Conservation (phyloP, 1,140 invertebrate species). For the Pseudomyrmex cubaensis region DNA sequence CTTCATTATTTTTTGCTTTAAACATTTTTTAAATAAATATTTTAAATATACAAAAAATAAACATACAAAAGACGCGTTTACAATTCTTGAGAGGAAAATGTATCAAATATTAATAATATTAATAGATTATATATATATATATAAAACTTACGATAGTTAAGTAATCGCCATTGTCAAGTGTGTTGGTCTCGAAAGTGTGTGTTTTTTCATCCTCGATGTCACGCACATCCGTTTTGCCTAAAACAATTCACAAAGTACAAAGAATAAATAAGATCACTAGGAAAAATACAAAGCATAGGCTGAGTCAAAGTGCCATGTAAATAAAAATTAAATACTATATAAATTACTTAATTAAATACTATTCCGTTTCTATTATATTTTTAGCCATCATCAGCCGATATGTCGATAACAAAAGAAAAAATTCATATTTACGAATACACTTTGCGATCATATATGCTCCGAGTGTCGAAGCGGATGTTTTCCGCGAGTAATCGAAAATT, state of each 20-base stretch:
- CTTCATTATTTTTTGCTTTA: no score
- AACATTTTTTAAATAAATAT: neutral
- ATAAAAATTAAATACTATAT: neutral
- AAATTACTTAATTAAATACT: neutral
- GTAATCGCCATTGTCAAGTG: constrained; percentile 66
- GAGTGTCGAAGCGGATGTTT: neutral
- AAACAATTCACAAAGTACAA: neutral
- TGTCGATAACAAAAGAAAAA: no score
- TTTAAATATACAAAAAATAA: neutral
- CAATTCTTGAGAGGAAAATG: neutral
- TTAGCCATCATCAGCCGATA: no score
- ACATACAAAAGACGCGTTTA: neutral
- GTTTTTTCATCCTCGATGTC: constrained; percentile 63
- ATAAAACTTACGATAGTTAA: constrained; percentile 54
- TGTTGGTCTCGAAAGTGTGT: constrained; percentile 45
- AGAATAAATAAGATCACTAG: no score
- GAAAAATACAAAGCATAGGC: no score
- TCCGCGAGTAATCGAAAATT: constrained; percentile 14
- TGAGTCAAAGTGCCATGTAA: no score
- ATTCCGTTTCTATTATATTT: no score
- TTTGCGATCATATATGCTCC: neutral
- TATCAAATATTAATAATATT: neutral
- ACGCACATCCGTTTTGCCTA: constrained; percentile 62
- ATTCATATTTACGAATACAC: no score
- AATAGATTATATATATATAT: no score